Conservation (phyloP, 2,797 vertebrate species). For the Helostoma temminkii region DNA sequence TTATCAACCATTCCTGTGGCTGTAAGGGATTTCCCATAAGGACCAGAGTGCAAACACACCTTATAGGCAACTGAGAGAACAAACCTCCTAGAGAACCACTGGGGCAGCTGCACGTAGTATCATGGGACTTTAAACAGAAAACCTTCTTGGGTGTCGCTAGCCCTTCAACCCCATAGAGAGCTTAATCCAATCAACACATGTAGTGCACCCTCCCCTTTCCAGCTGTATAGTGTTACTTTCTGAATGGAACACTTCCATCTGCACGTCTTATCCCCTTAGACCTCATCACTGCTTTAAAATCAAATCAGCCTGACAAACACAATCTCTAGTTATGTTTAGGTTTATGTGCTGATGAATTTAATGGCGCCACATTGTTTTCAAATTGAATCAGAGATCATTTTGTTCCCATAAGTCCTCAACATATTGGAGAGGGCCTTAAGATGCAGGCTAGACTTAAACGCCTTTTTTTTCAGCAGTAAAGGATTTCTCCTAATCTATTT, state of each 20-base stretch:
- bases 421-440: constrained; percentile 43
- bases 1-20: constrained; percentile 62
- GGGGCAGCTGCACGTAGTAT: background rate
- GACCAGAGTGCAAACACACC: constrained; percentile 63
- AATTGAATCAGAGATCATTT: constrained; percentile 43
- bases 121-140: constrained; percentile 50
- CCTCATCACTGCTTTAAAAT: constrained; percentile 34
- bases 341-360: constrained; percentile 51
- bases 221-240: constrained; percentile 3
- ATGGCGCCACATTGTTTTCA: constrained; percentile 33
- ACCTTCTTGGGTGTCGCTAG: background rate
- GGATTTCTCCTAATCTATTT: constrained; percentile 73
- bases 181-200: constrained; percentile 54
- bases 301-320: constrained; percentile 26
- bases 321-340: constrained; percentile 27
- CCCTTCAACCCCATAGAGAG: constrained; percentile 36
- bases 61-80: constrained; percentile 49
- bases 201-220: constrained; percentile 1
- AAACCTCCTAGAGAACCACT: constrained; percentile 37
- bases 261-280: constrained; percentile 4
- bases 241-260: constrained; percentile 17
- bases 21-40: constrained; percentile 72
- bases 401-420: constrained; percentile 47
- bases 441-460: constrained; percentile 56
- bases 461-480: constrained; percentile 74